A percentile compares a stretch with the other conserved stretches of the same genome.
These are phyloP conservation scores for Pseudococcus longispinus DNA, from an alignment of 2,888 invertebrate genomes.

Conservation along the genomic window DNA sequence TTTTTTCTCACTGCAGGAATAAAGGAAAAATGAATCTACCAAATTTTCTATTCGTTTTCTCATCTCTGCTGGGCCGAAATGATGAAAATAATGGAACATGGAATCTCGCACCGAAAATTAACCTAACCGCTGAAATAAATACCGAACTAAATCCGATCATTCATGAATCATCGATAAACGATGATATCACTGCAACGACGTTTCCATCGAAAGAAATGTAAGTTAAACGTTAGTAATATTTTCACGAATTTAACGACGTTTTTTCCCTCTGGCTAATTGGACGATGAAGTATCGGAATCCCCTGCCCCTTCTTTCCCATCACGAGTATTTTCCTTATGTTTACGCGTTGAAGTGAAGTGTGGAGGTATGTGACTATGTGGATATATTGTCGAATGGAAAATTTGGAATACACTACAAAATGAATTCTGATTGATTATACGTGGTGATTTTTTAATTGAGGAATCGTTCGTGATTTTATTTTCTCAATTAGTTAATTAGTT, in stretches of 20 bases:
- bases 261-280: neutral
- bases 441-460: too few species aligned
- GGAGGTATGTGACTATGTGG: too few species aligned
- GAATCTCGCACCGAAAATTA: neutral
- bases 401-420: too few species aligned
- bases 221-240: neutral
- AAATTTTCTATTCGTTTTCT: neutral
- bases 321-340: too few species aligned
- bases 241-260: neutral
- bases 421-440: too few species aligned
- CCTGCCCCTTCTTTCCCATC: neutral
- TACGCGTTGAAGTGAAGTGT: too few species aligned
- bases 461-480: too few species aligned
- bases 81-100: slow-evolving; percentile 15
- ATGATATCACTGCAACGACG: neutral
- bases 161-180: neutral
- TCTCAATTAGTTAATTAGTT: too few species aligned
- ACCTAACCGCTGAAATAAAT: neutral
- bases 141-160: neutral
- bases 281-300: neutral
- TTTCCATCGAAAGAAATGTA: neutral
- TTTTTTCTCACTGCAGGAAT: neutral
- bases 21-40: neutral
- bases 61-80: slow-evolving; percentile 31
- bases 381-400: too few species aligned